Evolutionary conservation across 2,888 invertebrate species (phyloP).

Genomic region (Notodonta ziczac): DNA sequence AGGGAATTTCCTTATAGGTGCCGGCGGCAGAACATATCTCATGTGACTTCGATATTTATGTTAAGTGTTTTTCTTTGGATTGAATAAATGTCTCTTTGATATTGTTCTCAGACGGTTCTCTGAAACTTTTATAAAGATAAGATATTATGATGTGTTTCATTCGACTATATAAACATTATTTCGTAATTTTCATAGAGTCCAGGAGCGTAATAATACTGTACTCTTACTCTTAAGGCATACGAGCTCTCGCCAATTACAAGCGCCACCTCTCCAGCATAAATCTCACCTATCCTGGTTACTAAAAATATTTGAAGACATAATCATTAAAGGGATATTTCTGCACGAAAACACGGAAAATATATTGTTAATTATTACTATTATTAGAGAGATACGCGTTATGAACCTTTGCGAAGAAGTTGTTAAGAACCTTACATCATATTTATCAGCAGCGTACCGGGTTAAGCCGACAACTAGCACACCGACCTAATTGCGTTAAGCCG

Average conservation of each 20-base stretch:
- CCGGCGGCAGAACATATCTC: conserved; percentile 28
- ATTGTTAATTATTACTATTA: conserved; percentile 55
- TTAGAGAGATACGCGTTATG: conserved; percentile 16
- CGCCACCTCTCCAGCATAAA: conserved; percentile 69
- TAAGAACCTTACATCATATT: background rate
- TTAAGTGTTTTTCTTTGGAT: conserved; percentile 21
- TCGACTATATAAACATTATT: background rate
- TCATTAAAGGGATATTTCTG: conserved; percentile 76
- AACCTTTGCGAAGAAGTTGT: background rate
- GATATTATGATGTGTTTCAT: too few species aligned
- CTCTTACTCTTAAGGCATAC: conserved; percentile 50
- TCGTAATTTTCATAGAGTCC: conserved; percentile 10
- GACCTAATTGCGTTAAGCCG: conserved; percentile 1
- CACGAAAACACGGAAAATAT: conserved; percentile 71
- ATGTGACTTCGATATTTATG: conserved; percentile 35
- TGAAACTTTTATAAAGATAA: too few species aligned
- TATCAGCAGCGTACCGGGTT: background rate
- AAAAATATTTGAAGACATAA: too few species aligned
- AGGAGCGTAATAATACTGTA: conserved; percentile 23
- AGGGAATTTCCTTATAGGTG: conserved; percentile 48
- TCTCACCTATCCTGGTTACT: conserved; percentile 79
- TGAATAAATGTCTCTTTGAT: background rate
- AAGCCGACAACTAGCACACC: background rate
- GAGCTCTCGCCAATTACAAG: conserved; percentile 64
- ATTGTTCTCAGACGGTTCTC: background rate